Evolutionary conservation across 2,888 invertebrate genomes (phyloP).

Genomic region (Ennomos erosarius): DNA sequence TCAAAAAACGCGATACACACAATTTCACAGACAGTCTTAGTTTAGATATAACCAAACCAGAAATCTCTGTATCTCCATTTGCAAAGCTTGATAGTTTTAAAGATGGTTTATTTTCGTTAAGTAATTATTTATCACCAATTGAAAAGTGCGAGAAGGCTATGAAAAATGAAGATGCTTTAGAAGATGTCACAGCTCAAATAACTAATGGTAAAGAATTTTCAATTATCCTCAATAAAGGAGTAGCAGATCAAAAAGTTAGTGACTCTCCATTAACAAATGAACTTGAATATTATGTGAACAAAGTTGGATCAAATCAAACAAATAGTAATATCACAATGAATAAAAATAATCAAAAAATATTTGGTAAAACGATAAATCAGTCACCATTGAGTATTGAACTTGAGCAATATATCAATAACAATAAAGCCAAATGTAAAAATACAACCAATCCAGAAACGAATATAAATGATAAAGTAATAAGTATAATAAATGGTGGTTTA

Average conservation of each 20-base stretch:
- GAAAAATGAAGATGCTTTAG: slow-evolving; percentile 1
- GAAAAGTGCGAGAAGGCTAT: background rate
- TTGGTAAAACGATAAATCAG: background rate
- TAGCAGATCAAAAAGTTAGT: background rate
- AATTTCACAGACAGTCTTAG: background rate
- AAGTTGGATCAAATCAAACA: background rate
- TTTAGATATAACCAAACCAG: background rate
- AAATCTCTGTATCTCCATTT: background rate
- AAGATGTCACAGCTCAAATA: background rate
- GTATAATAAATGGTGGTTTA: background rate
- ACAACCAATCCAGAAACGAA: background rate
- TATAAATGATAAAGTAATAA: background rate
- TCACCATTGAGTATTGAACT: background rate
- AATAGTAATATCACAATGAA: background rate
- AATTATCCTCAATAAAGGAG: slow-evolving; percentile 13
- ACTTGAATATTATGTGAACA: slow-evolving; percentile 18
- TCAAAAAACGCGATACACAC: background rate
- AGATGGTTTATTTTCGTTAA: slow-evolving; percentile 5
- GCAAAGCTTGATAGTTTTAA: background rate
- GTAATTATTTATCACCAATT: slow-evolving; percentile 6
- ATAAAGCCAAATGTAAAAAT: background rate
- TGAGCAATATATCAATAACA: background rate
- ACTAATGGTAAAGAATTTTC: slow-evolving; percentile 9
- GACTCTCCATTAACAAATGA: slow-evolving; percentile 13
- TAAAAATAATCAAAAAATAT: slow-evolving; percentile 18